Base-by-base conservation (phyloP, 2,797 vertebrate species). In the Setipinna tenuifilis region DNA sequence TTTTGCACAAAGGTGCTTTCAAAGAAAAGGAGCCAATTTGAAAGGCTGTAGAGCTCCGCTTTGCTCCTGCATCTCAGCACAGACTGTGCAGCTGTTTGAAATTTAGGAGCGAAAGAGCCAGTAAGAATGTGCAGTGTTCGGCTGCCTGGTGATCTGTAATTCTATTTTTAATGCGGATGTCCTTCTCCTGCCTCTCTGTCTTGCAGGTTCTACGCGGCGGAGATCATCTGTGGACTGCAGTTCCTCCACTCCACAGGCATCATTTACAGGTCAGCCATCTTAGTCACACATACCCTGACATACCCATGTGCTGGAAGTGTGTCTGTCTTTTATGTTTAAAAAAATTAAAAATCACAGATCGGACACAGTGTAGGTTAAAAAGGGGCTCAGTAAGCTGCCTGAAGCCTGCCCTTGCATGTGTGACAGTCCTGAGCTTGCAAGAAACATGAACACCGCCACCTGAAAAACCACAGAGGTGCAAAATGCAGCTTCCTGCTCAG, bases 201-300 rank as follows among this genome's bases (percentile, higher is more conserved):
- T 41, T 85, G 81, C 90, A 99, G 98, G 92, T 99, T 99, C 94
- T 99, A 99, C 0, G 94, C 90, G 65, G 96, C 98, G 71, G 98
- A 99, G 94, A 99, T 99, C 82, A 86, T 98, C 54, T 96, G 97
- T 59, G 98, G 98, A 41, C 93, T 99, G 71, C 98, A 99, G 94
- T 99, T 99, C 90, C 97, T 99, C 50, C 98, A 99, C 91, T 94
- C 95, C 81, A 98, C 96, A 93, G 97, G 97, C 89, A 97, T 99
- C 59, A 96, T 99, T 93, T 99, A 99, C 94, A 98, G 98, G 98
- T 99, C 90, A 91, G 86, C 92, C 71, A 78, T 78, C 71, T 78
- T 44, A 41, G 21, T 78, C 35, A 17, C 71, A 19, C 71, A 41
- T 31, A 3, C 2, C 7, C 31, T 75, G 68, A 75, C 71, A 44